phyloP scores from a whole-genome alignment of 2,888 invertebrate species.

The Brachypterus glaber region DNA sequence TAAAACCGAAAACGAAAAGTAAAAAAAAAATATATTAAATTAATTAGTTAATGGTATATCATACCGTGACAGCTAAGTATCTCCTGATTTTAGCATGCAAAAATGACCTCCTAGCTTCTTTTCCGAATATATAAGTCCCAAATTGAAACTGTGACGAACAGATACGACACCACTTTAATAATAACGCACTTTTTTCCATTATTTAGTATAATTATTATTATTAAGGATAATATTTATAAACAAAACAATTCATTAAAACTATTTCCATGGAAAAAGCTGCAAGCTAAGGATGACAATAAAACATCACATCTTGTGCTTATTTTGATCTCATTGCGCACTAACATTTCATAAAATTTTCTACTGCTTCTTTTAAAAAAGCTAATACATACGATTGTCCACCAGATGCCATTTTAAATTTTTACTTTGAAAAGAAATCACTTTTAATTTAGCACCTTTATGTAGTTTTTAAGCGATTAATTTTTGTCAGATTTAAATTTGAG shows the following conservation, averaged over 20 bases:
- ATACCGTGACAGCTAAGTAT: conserved; percentile 59
- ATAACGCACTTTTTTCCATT: conserved; percentile 27
- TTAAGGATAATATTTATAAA: too few species aligned
- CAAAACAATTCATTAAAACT: conserved; percentile 13
- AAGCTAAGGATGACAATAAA: conserved; percentile 26
- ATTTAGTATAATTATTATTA: conserved; percentile 11
- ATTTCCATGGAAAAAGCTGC: background rate
- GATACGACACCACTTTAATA: conserved; percentile 48
- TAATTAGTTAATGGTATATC: conserved; percentile 9
- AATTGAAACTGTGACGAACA: conserved; percentile 53
- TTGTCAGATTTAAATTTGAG: too few species aligned
- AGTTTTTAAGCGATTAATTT: too few species aligned
- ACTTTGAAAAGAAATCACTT: too few species aligned
- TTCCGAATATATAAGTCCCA: conserved; percentile 54
- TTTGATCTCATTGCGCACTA: conserved; percentile 36
- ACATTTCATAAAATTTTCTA: conserved; percentile 36
- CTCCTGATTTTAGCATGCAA: conserved; percentile 57
- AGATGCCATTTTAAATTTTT: too few species aligned
- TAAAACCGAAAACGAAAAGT: too few species aligned
- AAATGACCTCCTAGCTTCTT: conserved; percentile 55
- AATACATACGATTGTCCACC: conserved; percentile 32
- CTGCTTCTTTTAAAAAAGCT: conserved; percentile 35
- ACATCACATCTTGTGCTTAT: conserved; percentile 28
- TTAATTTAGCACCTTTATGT: too few species aligned
- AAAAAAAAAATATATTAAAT: too few species aligned